Evolutionary conservation across 1,140 invertebrate genomes (phyloP).

Genomic region (Lerema accius): DNA sequence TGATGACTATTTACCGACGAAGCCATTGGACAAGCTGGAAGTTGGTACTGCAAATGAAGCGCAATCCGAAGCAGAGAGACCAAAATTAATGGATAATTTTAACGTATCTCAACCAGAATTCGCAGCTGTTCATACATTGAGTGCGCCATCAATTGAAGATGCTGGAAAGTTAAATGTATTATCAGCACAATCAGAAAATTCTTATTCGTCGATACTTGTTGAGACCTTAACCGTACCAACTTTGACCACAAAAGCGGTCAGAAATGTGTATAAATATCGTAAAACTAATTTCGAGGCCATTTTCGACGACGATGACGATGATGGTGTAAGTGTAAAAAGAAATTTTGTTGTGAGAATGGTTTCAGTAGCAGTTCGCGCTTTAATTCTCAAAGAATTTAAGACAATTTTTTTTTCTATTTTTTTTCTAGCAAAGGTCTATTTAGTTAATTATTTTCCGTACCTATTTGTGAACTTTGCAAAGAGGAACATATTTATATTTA

Average conservation of each 20-base stretch:
- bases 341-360: too few species aligned
- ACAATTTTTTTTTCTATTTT: too few species aligned
- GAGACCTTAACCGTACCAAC: slow-evolving; percentile 7
- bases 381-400: too few species aligned
- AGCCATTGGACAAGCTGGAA: neutral
- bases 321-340: neutral
- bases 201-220: neutral
- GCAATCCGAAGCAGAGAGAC: neutral
- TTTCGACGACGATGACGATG: neutral
- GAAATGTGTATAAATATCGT: neutral
- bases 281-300: slow-evolving; percentile 16
- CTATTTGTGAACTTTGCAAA: too few species aligned
- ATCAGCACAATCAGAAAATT: neutral
- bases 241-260: neutral
- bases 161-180: neutral
- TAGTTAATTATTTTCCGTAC: too few species aligned
- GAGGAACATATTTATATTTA: too few species aligned
- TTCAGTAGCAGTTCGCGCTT: too few species aligned
- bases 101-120: neutral
- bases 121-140: neutral
- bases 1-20: neutral
- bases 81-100: neutral
- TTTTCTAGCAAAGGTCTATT: too few species aligned
- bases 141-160: neutral
- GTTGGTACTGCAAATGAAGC: neutral